phyloP scores from a whole-genome alignment of 2,113 vertebrate species.

The Alligator mississippiensis region DNA sequence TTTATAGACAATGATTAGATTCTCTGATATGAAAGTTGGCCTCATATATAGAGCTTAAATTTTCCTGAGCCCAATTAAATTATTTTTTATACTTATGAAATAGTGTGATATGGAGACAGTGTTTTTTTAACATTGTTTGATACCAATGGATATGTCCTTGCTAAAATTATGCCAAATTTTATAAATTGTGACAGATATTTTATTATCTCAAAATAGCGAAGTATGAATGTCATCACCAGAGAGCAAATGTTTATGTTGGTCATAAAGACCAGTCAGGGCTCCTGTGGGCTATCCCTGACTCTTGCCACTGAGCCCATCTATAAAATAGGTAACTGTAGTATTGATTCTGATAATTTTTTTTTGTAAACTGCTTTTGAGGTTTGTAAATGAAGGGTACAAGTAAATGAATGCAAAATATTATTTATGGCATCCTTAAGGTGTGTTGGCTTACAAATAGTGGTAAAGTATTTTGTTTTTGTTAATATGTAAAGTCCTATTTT shows the following conservation, averaged over 20 bases:
- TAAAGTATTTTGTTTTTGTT: not conserved
- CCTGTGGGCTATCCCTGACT: not conserved
- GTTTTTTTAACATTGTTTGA: not conserved
- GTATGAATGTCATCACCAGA: not conserved
- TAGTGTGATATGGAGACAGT: not conserved
- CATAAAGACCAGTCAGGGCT: too few relatives aligned
- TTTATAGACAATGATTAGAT: not conserved
- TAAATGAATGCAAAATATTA: not conserved
- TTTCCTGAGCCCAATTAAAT: not conserved
- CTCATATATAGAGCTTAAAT: not conserved
- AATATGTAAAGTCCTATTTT: not conserved
- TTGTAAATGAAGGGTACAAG: not conserved
- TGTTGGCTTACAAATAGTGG: not conserved
- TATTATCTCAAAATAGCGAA: not conserved
- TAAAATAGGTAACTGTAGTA: not conserved
- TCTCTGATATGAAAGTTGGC: not conserved
- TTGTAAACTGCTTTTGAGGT: not conserved
- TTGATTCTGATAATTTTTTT: not conserved
- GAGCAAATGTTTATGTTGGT: too few relatives aligned
- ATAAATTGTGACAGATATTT: not conserved
- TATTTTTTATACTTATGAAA: not conserved
- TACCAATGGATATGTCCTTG: not conserved
- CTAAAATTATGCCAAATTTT: not conserved
- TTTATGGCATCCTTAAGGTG: not conserved
- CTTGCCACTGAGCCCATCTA: not conserved